These are phyloP conservation scores for Perca flavescens DNA, from an alignment of 2,113 vertebrate species.

Conservation along the genomic window DNA sequence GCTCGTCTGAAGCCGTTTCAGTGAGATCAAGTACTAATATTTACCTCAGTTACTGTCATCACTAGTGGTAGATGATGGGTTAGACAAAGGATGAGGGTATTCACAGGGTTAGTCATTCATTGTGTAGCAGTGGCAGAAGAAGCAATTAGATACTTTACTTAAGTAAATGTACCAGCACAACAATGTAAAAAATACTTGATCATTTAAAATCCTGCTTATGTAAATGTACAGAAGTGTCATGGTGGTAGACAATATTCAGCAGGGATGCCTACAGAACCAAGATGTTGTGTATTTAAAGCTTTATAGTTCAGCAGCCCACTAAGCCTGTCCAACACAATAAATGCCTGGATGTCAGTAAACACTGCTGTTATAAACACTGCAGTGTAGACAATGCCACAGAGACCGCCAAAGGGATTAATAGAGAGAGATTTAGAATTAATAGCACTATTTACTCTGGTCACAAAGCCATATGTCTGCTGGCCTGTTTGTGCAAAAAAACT, in stretches of 20 bases:
- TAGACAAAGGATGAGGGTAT: not conserved
- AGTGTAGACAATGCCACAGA: constrained; percentile 36
- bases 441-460: constrained; percentile 61
- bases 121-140: not conserved
- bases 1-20: not conserved
- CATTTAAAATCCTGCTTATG: too few species aligned
- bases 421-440: constrained; percentile 68
- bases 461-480: constrained; percentile 62
- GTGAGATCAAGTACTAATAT: not conserved
- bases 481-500: constrained; percentile 50
- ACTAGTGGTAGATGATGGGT: not conserved
- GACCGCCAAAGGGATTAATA: constrained; percentile 55
- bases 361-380: constrained; percentile 24
- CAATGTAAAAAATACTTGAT: too few species aligned
- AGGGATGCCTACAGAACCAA: not conserved
- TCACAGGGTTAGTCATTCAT: too few species aligned
- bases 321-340: constrained; percentile 11
- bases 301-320: not conserved
- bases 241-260: not conserved
- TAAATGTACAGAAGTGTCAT: too few species aligned
- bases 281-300: not conserved
- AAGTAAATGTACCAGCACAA: too few species aligned
- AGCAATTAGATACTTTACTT: too few species aligned
- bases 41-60: not conserved
- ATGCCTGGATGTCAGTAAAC: constrained; percentile 41